Base-by-base conservation (phyloP, 2,113 vertebrate species). In the Microcebus tavaratra region DNA sequence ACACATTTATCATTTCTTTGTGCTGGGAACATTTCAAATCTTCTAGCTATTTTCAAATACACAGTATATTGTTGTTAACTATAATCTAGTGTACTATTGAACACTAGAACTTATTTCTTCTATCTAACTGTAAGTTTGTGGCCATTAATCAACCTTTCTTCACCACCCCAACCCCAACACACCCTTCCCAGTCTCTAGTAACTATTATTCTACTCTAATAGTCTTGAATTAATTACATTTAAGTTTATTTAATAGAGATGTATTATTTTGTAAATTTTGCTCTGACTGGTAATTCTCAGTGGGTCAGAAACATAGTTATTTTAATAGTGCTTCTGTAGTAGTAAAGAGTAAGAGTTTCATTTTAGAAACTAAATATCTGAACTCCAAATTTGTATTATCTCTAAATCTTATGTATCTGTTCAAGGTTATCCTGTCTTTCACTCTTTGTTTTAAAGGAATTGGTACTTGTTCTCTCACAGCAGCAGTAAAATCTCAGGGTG, bases 311-410 rank as follows among this genome's bases (percentile, higher is more conserved):
- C 23, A 34, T 45, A 67, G 3, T 21, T 78, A 68, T 48, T 95
- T 92, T 67, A 42, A 57, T 89, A 88, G 20, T 81, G 48, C 20
- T 79, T 90, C 25, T 86, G n/a, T 42, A 4, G 84, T 90, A 91
- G 25, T 81, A 81, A 96, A n/a, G 45, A 94, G 36, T 81, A 76
- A 95, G 34, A 45, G 18, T 42, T 96, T 96, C 10, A 68, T 29
- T 96, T 91, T 75, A 68, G 39, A 90, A 80, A 50, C 5, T 10
- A 95, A 92, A 72, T 80, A 29, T 48, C 36, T 86, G n/a, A 85
- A 86, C 23, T 93, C 15, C 4, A 75, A 81, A 63, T 73, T 31
- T 86, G 59, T 27, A 0, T 73, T 79, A 12, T 59, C 36, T 90
- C 63, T 39, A 93, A 80, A 95, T 61, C 29, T 12, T 82, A 34